These are phyloP conservation scores for Aphidius gifuensis DNA, from an alignment of 1,140 invertebrate species.

Conservation along the genomic window DNA sequence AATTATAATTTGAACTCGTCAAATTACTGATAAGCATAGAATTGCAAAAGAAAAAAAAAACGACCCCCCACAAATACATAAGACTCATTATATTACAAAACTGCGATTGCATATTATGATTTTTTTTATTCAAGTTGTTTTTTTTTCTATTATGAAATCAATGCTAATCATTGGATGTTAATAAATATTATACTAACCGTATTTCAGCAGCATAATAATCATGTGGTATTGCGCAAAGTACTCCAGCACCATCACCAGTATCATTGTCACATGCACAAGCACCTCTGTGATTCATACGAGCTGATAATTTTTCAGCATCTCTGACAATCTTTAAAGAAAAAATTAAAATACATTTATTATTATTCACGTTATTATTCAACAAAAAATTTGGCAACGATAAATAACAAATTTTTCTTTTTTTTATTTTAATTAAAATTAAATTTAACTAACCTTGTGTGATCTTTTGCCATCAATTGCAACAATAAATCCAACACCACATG, in stretches of 20 bases:
- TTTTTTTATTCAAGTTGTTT: no score
- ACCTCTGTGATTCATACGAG: constrained; percentile 97
- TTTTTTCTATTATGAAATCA: no score
- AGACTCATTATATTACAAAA: no score
- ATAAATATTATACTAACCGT: constrained; percentile 56
- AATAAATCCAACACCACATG: constrained; percentile 98
- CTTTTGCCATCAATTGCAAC: constrained; percentile 93
- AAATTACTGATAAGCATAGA: no score
- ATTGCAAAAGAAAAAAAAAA: no score
- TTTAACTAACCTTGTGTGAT: constrained; percentile 78
- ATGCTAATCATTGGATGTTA: not conserved
- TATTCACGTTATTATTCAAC: no score
- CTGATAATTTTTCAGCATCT: constrained; percentile 90
- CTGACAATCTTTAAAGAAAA: constrained; percentile 67
- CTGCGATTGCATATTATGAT: no score
- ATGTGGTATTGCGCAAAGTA: constrained; percentile 94
- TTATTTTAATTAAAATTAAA: not conserved
- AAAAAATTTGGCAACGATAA: not conserved
- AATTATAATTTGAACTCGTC: not conserved
- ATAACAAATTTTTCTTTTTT: not conserved
- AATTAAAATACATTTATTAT: constrained; percentile 49
- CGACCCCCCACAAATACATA: no score
- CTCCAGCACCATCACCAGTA: constrained; percentile 96
- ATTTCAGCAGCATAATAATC: constrained; percentile 83
- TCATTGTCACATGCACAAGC: constrained; percentile 98